Evolutionary conservation across 2,797 vertebrate species (phyloP).

Genomic region (Dermochelys coriacea): DNA sequence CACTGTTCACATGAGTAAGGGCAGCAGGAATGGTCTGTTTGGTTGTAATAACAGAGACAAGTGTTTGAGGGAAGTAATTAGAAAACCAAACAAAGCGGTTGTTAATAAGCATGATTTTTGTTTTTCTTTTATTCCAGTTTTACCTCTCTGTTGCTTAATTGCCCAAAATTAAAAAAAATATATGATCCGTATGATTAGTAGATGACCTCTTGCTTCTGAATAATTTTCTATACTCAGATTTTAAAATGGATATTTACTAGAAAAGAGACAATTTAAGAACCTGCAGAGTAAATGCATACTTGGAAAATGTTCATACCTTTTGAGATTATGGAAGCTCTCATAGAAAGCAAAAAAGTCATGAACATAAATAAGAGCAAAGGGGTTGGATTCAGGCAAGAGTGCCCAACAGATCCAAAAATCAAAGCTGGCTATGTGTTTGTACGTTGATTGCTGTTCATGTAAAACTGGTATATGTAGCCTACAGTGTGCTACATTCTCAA

Average conservation of each 20-base stretch:
- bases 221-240: background rate
- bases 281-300: background rate
- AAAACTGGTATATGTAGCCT: background rate
- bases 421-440: accelerated
- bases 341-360: background rate
- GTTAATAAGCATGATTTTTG: conserved; percentile 24
- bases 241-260: background rate
- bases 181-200: background rate
- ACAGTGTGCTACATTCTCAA: background rate
- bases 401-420: background rate
- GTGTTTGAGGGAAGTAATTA: conserved; percentile 47
- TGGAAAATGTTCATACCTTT: background rate
- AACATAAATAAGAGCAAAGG: background rate
- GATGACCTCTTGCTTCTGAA: background rate
- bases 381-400: background rate
- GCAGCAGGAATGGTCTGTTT: background rate
- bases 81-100: background rate
- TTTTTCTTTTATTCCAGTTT: conserved; percentile 25
- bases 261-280: background rate
- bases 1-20: background rate
- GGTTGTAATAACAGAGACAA: background rate
- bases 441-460: background rate
- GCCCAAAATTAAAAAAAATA: conserved; percentile 21
- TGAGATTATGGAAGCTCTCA: background rate
- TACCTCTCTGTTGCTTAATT: conserved; percentile 35